Evolutionary conservation across 92 coral and sea anemone genomes (phyloP).

Genomic region (Meandrina meandrites): DNA sequence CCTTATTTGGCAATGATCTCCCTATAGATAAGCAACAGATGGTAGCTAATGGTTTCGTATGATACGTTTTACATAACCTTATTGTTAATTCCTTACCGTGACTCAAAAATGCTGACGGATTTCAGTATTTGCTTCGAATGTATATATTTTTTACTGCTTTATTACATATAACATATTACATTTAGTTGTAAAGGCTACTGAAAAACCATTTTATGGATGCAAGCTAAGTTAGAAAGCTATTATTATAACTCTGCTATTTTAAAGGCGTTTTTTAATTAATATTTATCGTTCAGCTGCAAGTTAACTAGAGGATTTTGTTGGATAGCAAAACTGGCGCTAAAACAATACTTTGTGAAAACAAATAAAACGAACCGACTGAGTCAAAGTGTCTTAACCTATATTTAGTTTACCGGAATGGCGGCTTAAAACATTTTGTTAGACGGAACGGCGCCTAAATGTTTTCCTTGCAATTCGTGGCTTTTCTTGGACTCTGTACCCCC

Average conservation of each 20-base stretch:
- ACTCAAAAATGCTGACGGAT: too few relatives aligned
- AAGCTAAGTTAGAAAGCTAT: too few relatives aligned
- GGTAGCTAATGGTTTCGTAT: not conserved
- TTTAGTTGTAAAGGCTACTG: too few relatives aligned
- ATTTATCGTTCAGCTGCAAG: too few relatives aligned
- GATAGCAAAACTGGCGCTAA: not conserved
- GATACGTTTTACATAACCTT: not conserved
- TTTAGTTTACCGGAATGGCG: not conserved
- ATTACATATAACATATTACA: too few relatives aligned
- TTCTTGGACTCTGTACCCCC: not conserved
- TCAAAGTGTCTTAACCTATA: not conserved
- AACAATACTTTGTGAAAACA: not conserved
- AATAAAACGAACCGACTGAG: not conserved
- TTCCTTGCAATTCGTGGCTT: not conserved
- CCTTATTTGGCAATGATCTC: not conserved
- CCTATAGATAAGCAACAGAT: not conserved
- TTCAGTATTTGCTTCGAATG: too few relatives aligned
- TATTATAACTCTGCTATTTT: too few relatives aligned
- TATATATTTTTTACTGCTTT: too few relatives aligned
- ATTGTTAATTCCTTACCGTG: too few relatives aligned
- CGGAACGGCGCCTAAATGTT: not conserved
- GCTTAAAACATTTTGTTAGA: not conserved
- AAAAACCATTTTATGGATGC: too few relatives aligned
- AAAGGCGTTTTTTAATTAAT: too few relatives aligned
- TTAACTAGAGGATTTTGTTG: too few relatives aligned